These are phyloP conservation scores for Lagria hirta DNA, from an alignment of 2,888 invertebrate species.

Conservation along the genomic window DNA sequence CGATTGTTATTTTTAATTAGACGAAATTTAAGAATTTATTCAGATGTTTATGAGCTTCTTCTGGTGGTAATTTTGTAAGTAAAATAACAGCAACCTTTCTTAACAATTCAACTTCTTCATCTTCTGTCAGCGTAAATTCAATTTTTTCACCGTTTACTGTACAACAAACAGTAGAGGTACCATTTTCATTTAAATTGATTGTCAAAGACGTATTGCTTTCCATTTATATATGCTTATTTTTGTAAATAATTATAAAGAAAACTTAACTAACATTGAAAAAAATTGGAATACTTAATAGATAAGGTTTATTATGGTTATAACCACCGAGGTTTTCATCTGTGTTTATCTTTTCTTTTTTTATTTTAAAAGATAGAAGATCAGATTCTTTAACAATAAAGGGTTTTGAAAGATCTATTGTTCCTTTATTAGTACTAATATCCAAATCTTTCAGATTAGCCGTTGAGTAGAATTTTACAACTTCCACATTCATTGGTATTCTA, in stretches of 20 bases:
- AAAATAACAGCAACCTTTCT: constrained; percentile 5
- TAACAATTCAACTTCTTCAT: constrained; percentile 10
- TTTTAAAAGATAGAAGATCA: constrained; percentile 1
- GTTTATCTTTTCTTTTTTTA: constrained; percentile 4
- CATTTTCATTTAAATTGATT: constrained; percentile 14
- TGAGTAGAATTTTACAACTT: constrained; percentile 2
- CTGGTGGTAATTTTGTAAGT: constrained; percentile 1
- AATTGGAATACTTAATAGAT: constrained; percentile 3
- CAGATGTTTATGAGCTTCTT: constrained; percentile 1
- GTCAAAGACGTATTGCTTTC: constrained; percentile 7
- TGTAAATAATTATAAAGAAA: constrained; percentile 5
- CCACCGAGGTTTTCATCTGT: constrained; percentile 3
- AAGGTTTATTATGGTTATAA: constrained; percentile 1
- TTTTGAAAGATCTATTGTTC: constrained; percentile 1
- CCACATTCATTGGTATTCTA: constrained; percentile 4
- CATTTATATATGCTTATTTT: constrained; percentile 12
- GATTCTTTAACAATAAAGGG: neutral
- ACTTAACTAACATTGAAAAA: constrained; percentile 4
- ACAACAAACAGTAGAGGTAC: constrained; percentile 6
- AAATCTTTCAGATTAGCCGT: constrained; percentile 2
- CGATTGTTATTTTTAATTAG: constrained; percentile 1
- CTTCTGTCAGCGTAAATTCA: constrained; percentile 4
- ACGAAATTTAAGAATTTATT: constrained; percentile 1
- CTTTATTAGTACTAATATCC: neutral
- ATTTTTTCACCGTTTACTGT: constrained; percentile 9